Conservation (phyloP, 2,888 invertebrate species). For the Trachelus tabidus region DNA sequence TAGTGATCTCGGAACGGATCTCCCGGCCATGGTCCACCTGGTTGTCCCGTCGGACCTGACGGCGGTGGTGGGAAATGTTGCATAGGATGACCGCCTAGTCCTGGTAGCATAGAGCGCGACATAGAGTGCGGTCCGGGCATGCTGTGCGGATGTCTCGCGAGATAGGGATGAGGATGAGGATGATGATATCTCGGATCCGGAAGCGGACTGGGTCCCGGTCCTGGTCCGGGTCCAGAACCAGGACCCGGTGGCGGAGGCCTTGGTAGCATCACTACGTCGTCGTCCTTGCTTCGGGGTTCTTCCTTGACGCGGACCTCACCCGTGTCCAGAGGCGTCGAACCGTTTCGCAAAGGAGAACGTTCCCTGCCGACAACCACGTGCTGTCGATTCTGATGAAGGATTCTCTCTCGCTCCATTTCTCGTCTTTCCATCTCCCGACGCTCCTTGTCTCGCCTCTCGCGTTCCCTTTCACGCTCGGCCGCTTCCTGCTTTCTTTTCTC, state of each 20-base stretch:
- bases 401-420: slow-evolving; percentile 64
- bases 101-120: slow-evolving; percentile 69
- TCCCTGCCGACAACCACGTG: slow-evolving; percentile 67
- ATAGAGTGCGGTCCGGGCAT: slow-evolving; percentile 69
- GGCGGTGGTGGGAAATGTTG: slow-evolving; percentile 66
- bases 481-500: slow-evolving; percentile 68
- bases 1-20: slow-evolving; percentile 79
- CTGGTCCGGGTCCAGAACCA: slow-evolving; percentile 24
- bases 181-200: slow-evolving; percentile 71
- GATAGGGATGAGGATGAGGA: slow-evolving; percentile 68
- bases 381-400: slow-evolving; percentile 48
- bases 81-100: slow-evolving; percentile 67
- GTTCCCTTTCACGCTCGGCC: slow-evolving; percentile 56
- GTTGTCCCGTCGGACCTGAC: slow-evolving; percentile 66
- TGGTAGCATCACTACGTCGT: slow-evolving; percentile 67
- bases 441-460: slow-evolving; percentile 66
- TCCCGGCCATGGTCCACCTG: slow-evolving; percentile 72
- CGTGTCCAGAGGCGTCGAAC: slow-evolving; percentile 57
- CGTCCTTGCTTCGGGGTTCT: slow-evolving; percentile 72
- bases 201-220: slow-evolving; percentile 62
- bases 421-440: slow-evolving; percentile 70
- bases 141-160: slow-evolving; percentile 64
- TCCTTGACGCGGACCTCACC: slow-evolving; percentile 74
- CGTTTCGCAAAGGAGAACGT: slow-evolving; percentile 83
- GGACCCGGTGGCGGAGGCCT: slow-evolving; percentile 48